Conservation (phyloP, 2,888 invertebrate species). For the Nomada ruficornis region DNA sequence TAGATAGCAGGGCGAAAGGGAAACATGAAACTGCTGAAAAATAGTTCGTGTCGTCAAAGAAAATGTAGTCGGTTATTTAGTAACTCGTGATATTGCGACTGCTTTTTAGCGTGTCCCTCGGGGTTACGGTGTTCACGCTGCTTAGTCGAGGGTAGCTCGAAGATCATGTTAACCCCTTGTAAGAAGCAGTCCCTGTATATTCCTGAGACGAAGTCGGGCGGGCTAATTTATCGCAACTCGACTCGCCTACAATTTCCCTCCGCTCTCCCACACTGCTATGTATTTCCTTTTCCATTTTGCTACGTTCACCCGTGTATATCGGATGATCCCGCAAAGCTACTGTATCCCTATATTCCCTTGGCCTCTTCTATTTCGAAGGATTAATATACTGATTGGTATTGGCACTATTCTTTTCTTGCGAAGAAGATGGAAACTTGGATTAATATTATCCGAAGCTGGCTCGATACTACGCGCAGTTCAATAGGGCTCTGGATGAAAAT, state of each 20-base stretch:
- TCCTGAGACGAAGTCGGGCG: neutral
- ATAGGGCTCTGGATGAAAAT: too few species aligned
- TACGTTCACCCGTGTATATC: neutral
- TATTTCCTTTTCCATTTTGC: slow-evolving; percentile 28
- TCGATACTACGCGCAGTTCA: slow-evolving; percentile 12
- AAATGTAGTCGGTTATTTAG: slow-evolving; percentile 46
- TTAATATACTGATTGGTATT: slow-evolving; percentile 52
- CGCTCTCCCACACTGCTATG: slow-evolving; percentile 7
- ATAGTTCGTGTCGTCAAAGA: slow-evolving; percentile 17
- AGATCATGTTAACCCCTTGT: slow-evolving; percentile 4
- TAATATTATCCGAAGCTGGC: slow-evolving; percentile 26
- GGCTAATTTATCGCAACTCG: slow-evolving; percentile 47
- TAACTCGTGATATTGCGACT: slow-evolving; percentile 38
- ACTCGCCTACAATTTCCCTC: slow-evolving; percentile 32
- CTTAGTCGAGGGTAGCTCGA: neutral
- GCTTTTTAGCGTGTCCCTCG: slow-evolving; percentile 32
- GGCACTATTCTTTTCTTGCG: slow-evolving; percentile 26
- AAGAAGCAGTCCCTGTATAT: slow-evolving; percentile 22
- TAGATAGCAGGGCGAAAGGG: slow-evolving; percentile 3
- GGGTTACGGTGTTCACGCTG: slow-evolving; percentile 16
- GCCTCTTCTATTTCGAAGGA: slow-evolving; percentile 22
- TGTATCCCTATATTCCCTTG: neutral
- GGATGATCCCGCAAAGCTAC: slow-evolving; percentile 20
- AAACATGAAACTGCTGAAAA: neutral
- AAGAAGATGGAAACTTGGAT: slow-evolving; percentile 39